phyloP scores from a whole-genome alignment of 2,888 invertebrate genomes.

The Orchesella flavescens region DNA sequence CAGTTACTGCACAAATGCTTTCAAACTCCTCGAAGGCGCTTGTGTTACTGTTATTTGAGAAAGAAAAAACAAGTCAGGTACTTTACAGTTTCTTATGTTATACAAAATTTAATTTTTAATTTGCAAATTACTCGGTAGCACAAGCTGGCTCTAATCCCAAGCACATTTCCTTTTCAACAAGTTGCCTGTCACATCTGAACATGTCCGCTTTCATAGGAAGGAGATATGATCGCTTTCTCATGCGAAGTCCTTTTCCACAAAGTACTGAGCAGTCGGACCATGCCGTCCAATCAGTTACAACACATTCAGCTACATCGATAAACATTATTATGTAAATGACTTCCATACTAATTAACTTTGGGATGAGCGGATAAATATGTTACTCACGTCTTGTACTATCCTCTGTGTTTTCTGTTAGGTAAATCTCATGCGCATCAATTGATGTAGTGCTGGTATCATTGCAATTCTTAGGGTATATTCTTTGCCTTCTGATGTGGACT shows the following conservation, averaged over 20 bases:
- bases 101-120: neutral
- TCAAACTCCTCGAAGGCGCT: constrained; percentile 73
- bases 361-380: neutral
- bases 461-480: constrained; percentile 83
- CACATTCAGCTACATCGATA: constrained; percentile 83
- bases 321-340: neutral
- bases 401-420: constrained; percentile 80
- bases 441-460: constrained; percentile 75
- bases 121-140: constrained; percentile 72
- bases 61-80: too few relatives aligned
- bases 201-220: constrained; percentile 83
- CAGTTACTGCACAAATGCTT: constrained; percentile 80
- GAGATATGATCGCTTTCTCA: constrained; percentile 83
- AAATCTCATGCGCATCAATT: constrained; percentile 67
- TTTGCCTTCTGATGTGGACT: constrained; percentile 81
- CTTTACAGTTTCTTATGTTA: neutral
- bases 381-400: constrained; percentile 83
- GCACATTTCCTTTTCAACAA: constrained; percentile 89
- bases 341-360: neutral
- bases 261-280: constrained; percentile 88
- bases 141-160: constrained; percentile 83
- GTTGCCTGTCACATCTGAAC: constrained; percentile 82
- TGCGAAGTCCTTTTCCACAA: constrained; percentile 90
- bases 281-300: constrained; percentile 82
- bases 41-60: constrained; percentile 71